Conservation (phyloP, 2,888 invertebrate genomes). For the Lepidochitona cinerea region DNA sequence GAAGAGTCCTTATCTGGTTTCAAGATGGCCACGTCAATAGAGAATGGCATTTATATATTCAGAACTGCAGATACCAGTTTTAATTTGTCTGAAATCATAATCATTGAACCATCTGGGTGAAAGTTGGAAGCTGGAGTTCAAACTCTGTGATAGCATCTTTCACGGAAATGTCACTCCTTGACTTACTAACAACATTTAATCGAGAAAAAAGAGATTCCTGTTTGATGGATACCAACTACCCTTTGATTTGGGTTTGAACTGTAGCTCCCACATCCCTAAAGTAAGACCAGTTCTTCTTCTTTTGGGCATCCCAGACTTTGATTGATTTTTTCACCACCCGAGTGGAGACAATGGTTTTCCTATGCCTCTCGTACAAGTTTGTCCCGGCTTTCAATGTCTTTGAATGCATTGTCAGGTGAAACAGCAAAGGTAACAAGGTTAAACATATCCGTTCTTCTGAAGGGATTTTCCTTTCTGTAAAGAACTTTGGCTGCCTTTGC, state of each 20-base stretch:
- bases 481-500: background rate
- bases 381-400: background rate
- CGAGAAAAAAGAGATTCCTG: background rate
- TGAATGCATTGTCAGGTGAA: background rate
- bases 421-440: background rate
- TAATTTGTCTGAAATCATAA: background rate
- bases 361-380: background rate
- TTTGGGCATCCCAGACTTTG: background rate
- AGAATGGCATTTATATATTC: background rate
- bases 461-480: background rate
- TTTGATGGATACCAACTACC: background rate
- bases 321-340: background rate
- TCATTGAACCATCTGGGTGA: slow-evolving; percentile 2
- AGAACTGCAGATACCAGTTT: background rate
- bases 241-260: background rate
- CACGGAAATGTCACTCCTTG: background rate
- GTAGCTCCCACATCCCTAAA: background rate
- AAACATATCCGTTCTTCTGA: background rate
- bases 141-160: background rate
- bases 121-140: slow-evolving; percentile 2
- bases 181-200: background rate
- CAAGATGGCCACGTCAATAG: background rate
- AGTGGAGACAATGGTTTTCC: background rate
- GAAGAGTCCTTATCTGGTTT: background rate
- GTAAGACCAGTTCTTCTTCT: background rate